Percentiles rank a stretch among this genome's conserved stretches.
These are phyloP conservation scores for Drosophila leonis DNA, from an alignment of 2,888 invertebrate species.

Conservation along the genomic window DNA sequence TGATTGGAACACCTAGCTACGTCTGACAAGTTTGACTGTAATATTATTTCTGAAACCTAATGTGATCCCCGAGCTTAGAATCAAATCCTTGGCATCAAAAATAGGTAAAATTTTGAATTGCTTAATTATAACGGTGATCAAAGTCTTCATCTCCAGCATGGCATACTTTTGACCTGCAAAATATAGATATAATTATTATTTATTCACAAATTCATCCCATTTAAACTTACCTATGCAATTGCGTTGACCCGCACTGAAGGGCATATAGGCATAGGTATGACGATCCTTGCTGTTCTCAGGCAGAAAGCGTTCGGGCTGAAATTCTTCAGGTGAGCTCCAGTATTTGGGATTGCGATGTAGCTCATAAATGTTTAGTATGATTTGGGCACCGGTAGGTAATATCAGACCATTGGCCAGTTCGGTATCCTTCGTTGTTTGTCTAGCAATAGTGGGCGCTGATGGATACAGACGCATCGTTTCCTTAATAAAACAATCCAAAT, in stretches of 20 bases:
- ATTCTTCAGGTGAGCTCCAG: conserved; percentile 74
- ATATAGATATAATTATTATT: rapidly evolving
- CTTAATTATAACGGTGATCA: conserved; percentile 68
- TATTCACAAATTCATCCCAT: neutral
- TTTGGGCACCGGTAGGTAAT: conserved; percentile 71
- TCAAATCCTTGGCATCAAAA: conserved; percentile 43
- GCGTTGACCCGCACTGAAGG: conserved; percentile 84
- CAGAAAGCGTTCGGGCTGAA: conserved; percentile 78
- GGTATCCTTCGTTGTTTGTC: conserved; percentile 85
- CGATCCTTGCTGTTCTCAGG: conserved; percentile 86
- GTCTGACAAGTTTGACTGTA: conserved; percentile 55
- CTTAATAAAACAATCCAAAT: conserved; percentile 69
- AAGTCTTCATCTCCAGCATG: conserved; percentile 75
- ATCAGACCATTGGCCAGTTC: conserved; percentile 69
- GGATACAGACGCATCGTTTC: conserved; percentile 87
- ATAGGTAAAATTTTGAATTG: conserved; percentile 61
- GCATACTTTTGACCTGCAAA: conserved; percentile 77
- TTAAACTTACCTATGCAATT: conserved; percentile 81
- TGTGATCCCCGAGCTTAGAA: conserved; percentile 45
- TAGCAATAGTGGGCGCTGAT: conserved; percentile 88
- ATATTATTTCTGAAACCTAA: conserved; percentile 50
- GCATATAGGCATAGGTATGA: conserved; percentile 81
- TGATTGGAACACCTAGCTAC: conserved; percentile 8
- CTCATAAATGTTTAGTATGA: conserved; percentile 73
- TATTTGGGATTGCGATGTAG: conserved; percentile 75